phyloP scores from a whole-genome alignment of 2,797 vertebrate species.

The Alca torda region DNA sequence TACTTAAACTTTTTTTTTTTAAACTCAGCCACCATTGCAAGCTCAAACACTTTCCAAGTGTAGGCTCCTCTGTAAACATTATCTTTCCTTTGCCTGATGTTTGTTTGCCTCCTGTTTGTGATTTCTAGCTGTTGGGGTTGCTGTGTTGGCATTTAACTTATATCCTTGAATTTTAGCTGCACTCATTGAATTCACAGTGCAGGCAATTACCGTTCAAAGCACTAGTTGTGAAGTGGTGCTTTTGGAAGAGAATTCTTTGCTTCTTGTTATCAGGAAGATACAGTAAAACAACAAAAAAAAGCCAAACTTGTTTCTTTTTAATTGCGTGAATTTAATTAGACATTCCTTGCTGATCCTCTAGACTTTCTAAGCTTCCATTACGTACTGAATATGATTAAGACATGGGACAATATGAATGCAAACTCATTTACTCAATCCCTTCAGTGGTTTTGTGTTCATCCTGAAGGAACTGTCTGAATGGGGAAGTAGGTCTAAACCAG shows the following conservation, averaged over 20 bases:
- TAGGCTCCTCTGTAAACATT: neutral
- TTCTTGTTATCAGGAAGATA: constrained; percentile 23
- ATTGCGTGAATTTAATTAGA: neutral
- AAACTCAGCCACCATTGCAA: neutral
- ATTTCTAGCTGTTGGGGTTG: constrained; percentile 12
- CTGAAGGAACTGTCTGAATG: neutral
- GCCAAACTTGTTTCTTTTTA: neutral
- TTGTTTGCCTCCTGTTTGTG: neutral
- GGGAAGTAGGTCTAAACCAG: neutral
- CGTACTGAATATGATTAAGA: neutral
- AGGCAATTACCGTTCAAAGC: constrained; percentile 34
- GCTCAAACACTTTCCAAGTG: neutral
- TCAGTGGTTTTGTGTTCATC: neutral
- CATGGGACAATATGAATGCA: neutral
- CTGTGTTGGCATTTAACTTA: neutral
- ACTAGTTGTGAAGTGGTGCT: constrained; percentile 36
- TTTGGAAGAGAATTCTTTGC: constrained; percentile 23
- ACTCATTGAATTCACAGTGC: constrained; percentile 19
- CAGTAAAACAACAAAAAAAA: neutral
- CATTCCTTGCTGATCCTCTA: neutral
- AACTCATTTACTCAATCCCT: neutral
- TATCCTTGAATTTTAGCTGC: constrained; percentile 35
- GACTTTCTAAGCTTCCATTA: neutral
- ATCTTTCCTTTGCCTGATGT: neutral
- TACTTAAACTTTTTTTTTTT: neutral